Conservation (phyloP, 2,888 invertebrate species). For the Pachymerium ferrugineum region DNA sequence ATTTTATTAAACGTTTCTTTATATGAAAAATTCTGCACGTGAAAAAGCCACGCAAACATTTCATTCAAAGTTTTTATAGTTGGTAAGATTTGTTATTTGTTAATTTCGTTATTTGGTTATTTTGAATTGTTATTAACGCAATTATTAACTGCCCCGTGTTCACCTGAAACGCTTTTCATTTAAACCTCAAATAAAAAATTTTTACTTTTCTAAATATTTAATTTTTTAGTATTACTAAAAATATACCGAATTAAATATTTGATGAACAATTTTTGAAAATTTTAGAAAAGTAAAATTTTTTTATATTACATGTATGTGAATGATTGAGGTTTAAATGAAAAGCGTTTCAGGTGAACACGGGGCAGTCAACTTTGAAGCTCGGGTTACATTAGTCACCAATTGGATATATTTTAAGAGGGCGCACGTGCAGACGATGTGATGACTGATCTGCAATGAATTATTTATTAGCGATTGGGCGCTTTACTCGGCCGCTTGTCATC, state of each 20-base stretch:
- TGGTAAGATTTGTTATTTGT: too few relatives aligned
- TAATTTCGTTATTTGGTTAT: too few relatives aligned
- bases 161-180: not conserved
- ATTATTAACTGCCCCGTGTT: not conserved
- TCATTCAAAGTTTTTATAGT: too few relatives aligned
- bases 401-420: not conserved
- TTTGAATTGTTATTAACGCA: too few relatives aligned
- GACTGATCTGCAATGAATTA: not conserved
- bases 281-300: not conserved
- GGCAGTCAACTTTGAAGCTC: too few relatives aligned
- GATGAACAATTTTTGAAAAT: too few relatives aligned
- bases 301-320: not conserved
- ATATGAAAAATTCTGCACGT: too few relatives aligned
- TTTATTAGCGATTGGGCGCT: not conserved
- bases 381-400: not conserved
- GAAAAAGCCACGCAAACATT: too few relatives aligned
- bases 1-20: too few relatives aligned
- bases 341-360: not conserved
- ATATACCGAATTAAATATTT: too few relatives aligned
- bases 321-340: not conserved
- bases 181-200: not conserved
- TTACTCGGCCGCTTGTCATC: not conserved
- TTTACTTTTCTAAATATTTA: not conserved
- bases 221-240: too few relatives aligned
- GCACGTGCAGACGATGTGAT: not conserved